A percentile compares a stretch with the other conserved stretches of the same genome.
Conservation (phyloP, 2,888 invertebrate genomes). For the Eugnorisma glareosa region DNA sequence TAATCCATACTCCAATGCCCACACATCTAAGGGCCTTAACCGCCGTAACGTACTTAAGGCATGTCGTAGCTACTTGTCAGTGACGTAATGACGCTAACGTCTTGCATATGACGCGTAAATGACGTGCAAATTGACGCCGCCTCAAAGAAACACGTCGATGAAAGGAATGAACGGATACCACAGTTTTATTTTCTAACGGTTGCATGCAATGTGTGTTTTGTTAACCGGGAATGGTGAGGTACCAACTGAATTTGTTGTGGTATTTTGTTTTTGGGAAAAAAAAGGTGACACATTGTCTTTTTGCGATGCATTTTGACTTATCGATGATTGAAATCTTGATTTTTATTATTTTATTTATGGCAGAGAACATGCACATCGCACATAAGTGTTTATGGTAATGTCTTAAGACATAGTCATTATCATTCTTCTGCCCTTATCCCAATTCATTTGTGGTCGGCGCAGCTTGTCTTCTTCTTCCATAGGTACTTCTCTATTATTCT, state of each 20-base stretch:
- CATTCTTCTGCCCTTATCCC: too few species aligned
- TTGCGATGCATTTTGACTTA: neutral
- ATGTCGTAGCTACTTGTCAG: constrained; percentile 21
- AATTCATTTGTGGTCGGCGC: too few species aligned
- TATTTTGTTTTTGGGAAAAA: neutral
- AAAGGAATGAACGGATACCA: constrained; percentile 20
- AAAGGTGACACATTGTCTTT: neutral
- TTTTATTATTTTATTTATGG: too few species aligned
- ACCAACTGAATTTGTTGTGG: neutral
- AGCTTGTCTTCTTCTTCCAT: too few species aligned
- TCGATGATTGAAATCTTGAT: neutral
- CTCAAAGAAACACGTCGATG: constrained; percentile 43
- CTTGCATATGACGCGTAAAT: constrained; percentile 58
- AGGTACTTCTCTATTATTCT: too few species aligned
- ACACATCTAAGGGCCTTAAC: constrained; percentile 18
- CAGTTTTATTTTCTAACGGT: constrained; percentile 56
- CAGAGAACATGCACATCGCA: neutral
- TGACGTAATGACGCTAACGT: constrained; percentile 49
- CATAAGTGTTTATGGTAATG: neutral
- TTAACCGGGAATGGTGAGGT: neutral
- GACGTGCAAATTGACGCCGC: constrained; percentile 49
- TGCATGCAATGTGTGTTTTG: constrained; percentile 13
- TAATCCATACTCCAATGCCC: constrained; percentile 18
- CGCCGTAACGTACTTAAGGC: constrained; percentile 56
- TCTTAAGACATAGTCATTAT: neutral